These are phyloP conservation scores for Sapajus apella DNA, from an alignment of 2,113 vertebrate genomes.

Conservation along the genomic window DNA sequence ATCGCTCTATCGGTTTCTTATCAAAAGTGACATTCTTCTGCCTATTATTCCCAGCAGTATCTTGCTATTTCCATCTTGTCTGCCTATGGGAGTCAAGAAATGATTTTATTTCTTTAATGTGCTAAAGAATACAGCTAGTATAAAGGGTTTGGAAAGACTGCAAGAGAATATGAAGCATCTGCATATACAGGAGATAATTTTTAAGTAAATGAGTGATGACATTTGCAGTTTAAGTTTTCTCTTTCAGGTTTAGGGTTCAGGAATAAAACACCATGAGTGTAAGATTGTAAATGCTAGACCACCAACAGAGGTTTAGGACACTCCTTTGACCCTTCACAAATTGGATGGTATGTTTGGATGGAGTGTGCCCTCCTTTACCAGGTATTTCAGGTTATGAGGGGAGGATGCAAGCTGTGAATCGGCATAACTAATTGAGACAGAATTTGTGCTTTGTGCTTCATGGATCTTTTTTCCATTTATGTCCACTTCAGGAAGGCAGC, in stretches of 20 bases:
- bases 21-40: neutral
- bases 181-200: neutral
- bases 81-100: neutral
- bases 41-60: neutral
- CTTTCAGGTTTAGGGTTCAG: neutral
- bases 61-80: neutral
- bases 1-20: neutral
- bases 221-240: neutral
- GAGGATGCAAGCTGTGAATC: neutral
- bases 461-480: neutral
- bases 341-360: fast-evolving
- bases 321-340: neutral
- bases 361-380: neutral
- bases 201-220: neutral
- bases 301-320: neutral
- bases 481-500: neutral
- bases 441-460: neutral
- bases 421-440: neutral
- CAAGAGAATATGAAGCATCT: neutral
- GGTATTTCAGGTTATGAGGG: neutral
- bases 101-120: constrained; percentile 11
- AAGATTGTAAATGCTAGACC: neutral
- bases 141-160: neutral
- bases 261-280: neutral
- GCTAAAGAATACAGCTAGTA: neutral